A percentile compares a stretch with the other conserved stretches of the same genome.
These are phyloP conservation scores for Zaprionus tsacasi DNA, from an alignment of 1,140 invertebrate genomes.

Conservation along the genomic window DNA sequence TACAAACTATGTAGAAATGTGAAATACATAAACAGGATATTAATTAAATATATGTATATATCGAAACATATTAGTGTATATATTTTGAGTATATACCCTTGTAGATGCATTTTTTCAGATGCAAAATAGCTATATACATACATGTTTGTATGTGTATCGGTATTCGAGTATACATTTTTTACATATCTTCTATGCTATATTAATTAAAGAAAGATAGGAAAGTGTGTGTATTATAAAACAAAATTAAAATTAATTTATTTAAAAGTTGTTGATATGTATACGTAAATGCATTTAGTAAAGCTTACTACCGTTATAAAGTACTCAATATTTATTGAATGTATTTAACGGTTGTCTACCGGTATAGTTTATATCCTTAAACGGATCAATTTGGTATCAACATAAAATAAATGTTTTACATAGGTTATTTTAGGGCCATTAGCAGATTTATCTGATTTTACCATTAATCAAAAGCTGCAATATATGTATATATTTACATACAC, in stretches of 20 bases:
- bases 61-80: neutral
- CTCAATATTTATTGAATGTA: neutral
- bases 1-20: slow-evolving; percentile 9
- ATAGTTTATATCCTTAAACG: neutral
- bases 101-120: slow-evolving; percentile 2
- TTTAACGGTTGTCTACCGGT: neutral
- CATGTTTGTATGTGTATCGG: slow-evolving; percentile 40
- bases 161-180: slow-evolving; percentile 11
- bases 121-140: slow-evolving; percentile 33
- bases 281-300: neutral
- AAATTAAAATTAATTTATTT: neutral
- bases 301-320: neutral
- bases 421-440: neutral
- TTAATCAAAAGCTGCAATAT: slow-evolving; percentile 1
- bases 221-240: slow-evolving; percentile 4
- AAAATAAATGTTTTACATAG: neutral
- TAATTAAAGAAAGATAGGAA: slow-evolving; percentile 25
- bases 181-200: slow-evolving; percentile 13
- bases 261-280: neutral
- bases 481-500: neutral
- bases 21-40: slow-evolving; percentile 19
- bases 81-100: slow-evolving; percentile 17
- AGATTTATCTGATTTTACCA: neutral
- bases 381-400: neutral
- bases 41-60: slow-evolving; percentile 32